phyloP scores from a whole-genome alignment of 2,888 invertebrate genomes.

The Dryobota labecula region DNA sequence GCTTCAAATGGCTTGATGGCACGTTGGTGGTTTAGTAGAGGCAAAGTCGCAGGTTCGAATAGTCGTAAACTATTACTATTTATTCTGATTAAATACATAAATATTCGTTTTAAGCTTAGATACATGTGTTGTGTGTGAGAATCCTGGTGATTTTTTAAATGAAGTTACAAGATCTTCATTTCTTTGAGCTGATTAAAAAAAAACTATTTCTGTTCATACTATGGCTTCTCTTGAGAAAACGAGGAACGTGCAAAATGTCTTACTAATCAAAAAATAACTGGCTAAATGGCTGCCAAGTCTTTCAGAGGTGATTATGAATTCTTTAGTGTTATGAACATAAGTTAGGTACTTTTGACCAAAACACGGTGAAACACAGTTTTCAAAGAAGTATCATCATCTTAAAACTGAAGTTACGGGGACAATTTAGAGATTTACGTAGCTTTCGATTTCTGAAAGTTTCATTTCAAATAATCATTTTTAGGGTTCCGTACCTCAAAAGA shows the following conservation, averaged over 20 bases:
- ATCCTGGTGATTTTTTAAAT: background rate
- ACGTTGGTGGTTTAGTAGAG: conserved; percentile 25
- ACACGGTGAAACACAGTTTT: too few species aligned
- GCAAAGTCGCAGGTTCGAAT: conserved; percentile 5
- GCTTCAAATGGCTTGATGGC: conserved; percentile 15
- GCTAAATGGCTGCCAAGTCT: conserved; percentile 20
- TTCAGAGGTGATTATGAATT: conserved; percentile 36
- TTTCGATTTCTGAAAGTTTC: background rate
- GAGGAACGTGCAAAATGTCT: background rate
- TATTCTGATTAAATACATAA: background rate
- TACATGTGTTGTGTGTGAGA: conserved; percentile 1
- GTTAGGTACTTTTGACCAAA: background rate
- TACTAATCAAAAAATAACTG: background rate
- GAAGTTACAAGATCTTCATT: background rate
- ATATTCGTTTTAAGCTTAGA: background rate
- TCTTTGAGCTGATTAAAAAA: background rate
- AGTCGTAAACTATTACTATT: conserved; percentile 19
- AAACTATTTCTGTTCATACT: background rate
- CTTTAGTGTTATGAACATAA: background rate
- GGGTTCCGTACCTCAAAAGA: too few species aligned
- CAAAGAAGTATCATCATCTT: background rate
- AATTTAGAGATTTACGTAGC: background rate
- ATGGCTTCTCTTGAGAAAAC: background rate
- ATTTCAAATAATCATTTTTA: background rate
- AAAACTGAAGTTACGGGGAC: background rate